Evolutionary conservation across 1,140 invertebrate genomes (phyloP).

Genomic region (Battus philenor): DNA sequence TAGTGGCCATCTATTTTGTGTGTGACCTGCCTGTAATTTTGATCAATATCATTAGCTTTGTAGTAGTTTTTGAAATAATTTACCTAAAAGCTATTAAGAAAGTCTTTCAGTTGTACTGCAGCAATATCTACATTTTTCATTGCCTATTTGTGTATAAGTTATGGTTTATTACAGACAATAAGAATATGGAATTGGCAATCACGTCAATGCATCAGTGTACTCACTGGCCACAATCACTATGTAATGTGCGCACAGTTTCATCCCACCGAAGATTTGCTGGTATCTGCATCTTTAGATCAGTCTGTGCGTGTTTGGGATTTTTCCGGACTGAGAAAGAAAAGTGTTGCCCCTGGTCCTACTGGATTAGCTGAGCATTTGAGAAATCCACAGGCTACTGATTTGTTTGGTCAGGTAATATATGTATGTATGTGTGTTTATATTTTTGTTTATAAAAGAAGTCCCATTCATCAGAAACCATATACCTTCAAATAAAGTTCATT

Average conservation of each 20-base stretch:
- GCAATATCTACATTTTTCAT: too few species aligned
- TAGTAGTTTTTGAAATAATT: neutral
- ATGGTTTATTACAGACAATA: constrained; percentile 84
- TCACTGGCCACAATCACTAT: constrained; percentile 99
- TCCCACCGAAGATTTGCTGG: constrained; percentile 96
- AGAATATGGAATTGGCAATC: constrained; percentile 99
- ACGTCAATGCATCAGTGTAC: constrained; percentile 95
- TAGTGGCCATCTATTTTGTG: too few species aligned
- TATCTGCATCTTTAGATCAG: constrained; percentile 98
- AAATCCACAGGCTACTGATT: constrained; percentile 92
- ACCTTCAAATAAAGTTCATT: too few species aligned
- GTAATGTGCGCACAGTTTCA: constrained; percentile 99
- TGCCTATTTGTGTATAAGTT: too few species aligned
- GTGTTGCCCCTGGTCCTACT: constrained; percentile 94
- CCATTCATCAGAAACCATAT: too few species aligned
- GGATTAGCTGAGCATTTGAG: constrained; percentile 93
- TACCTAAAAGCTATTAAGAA: neutral
- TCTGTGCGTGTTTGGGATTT: constrained; percentile 99
- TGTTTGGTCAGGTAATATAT: constrained; percentile 89
- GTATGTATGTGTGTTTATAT: too few species aligned
- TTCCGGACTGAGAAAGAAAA: constrained; percentile 97
- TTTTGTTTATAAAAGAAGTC: too few species aligned
- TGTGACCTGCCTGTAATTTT: too few species aligned
- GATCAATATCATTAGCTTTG: too few species aligned
- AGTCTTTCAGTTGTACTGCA: too few species aligned